A percentile compares a stretch with the other conserved stretches of the same genome.
phyloP scores from a whole-genome alignment of 2,113 vertebrate species.

The Paradoxurus hermaphroditus region DNA sequence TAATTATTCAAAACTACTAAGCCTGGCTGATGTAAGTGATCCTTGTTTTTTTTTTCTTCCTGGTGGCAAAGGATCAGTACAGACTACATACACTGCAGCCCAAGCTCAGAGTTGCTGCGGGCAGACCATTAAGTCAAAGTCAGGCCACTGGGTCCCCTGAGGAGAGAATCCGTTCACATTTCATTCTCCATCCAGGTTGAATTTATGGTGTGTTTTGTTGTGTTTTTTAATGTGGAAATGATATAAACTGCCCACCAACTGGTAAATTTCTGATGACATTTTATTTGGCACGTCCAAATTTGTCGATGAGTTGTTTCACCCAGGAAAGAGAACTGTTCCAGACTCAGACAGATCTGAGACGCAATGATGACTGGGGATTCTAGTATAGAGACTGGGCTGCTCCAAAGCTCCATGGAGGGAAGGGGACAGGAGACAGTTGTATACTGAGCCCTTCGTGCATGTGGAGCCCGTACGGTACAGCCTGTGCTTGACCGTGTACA shows the following conservation, averaged over 20 bases:
- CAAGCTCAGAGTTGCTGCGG: neutral
- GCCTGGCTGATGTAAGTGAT: neutral
- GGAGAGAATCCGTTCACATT: neutral
- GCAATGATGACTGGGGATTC: neutral
- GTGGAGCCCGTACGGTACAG: neutral
- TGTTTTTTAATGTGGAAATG: neutral
- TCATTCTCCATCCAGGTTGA: neutral
- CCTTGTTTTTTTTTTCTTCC: neutral
- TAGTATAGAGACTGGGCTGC: neutral
- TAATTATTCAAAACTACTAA: neutral
- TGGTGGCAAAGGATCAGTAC: neutral
- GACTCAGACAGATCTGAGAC: neutral
- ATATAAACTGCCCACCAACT: neutral
- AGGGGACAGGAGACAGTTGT: neutral
- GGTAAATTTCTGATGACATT: neutral
- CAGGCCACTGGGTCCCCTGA: neutral
- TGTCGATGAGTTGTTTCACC: neutral
- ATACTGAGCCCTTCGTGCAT: accelerated
- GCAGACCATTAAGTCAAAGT: neutral
- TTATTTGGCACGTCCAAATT: neutral
- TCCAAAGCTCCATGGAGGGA: neutral
- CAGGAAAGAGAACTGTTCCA: neutral
- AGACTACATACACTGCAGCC: neutral
- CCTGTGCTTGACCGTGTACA: neutral
- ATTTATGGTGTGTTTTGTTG: neutral